Percentiles rank a stretch among this genome's conserved stretches.
Evolutionary conservation across 2,113 vertebrate species (phyloP).

Genomic region (Centrocercus urophasianus): DNA sequence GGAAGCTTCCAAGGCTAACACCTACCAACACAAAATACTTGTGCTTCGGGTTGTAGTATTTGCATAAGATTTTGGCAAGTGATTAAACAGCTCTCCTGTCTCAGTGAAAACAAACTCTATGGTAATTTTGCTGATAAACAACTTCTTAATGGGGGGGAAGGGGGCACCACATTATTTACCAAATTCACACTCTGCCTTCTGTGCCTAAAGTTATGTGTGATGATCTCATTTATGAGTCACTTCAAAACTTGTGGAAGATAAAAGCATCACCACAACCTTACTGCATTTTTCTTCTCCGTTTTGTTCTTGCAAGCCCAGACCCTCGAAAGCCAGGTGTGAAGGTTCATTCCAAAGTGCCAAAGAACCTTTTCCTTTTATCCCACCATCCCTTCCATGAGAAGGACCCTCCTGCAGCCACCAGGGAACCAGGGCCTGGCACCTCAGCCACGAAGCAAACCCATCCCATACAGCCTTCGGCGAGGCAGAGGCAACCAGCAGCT

Average conservation of each 20-base stretch:
- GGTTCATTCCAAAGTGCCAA: not conserved
- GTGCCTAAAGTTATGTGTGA: conserved; percentile 27
- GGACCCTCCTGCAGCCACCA: not conserved
- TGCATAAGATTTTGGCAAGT: conserved; percentile 62
- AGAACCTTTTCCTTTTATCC: not conserved
- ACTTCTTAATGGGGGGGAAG: not conserved
- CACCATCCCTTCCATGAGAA: not conserved
- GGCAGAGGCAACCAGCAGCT: conserved; percentile 35
- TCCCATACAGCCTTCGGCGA: conserved; percentile 43
- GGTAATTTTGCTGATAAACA: conserved; percentile 47
- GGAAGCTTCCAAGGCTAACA: conserved; percentile 28
- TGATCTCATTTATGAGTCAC: conserved; percentile 30
- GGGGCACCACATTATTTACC: conserved; percentile 14
- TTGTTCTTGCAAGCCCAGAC: not conserved
- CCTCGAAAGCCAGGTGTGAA: not conserved
- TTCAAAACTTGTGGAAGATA: not conserved
- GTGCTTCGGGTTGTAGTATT: conserved; percentile 39
- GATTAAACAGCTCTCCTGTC: conserved; percentile 57
- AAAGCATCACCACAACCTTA: not conserved
- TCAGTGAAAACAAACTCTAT: conserved; percentile 44
- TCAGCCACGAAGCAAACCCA: not conserved
- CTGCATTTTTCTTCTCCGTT: not conserved
- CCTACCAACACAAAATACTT: conserved; percentile 1
- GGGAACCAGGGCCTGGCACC: conserved; percentile 6
- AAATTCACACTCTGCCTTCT: not conserved